Evolutionary conservation across 2,888 invertebrate species (phyloP).

Genomic region (Sarcophaga caerulescens): DNA sequence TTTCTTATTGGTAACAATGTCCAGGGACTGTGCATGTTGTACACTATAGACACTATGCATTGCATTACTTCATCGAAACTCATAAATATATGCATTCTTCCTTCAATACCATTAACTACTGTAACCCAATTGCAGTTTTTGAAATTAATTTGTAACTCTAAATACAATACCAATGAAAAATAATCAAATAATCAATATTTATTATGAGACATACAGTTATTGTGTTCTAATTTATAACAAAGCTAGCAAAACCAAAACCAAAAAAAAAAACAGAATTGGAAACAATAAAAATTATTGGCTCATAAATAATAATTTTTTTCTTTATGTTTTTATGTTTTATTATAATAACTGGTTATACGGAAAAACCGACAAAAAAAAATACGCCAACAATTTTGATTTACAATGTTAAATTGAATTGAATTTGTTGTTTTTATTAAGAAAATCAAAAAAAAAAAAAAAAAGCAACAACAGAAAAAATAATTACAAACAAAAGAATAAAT

Average conservation of each 20-base stretch:
- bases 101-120: no score
- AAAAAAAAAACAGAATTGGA: slow-evolving; percentile 19
- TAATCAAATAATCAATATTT: slow-evolving; percentile 13
- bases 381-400: slow-evolving; percentile 45
- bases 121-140: no score
- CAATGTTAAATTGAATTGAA: slow-evolving; percentile 29
- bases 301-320: slow-evolving; percentile 31
- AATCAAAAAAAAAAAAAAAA: slow-evolving; percentile 14
- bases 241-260: background rate
- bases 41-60: no score
- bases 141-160: no score
- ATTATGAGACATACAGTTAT: slow-evolving; percentile 18
- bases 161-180: background rate
- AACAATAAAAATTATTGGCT: slow-evolving; percentile 24
- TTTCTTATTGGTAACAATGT: no score
- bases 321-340: slow-evolving; percentile 28
- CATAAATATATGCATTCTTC: no score
- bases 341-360: slow-evolving; percentile 50
- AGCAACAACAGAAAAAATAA: slow-evolving; percentile 5
- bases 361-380: slow-evolving; percentile 18
- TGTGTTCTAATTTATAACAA: slow-evolving; percentile 39
- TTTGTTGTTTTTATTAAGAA: background rate
- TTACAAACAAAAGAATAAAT: slow-evolving; percentile 29
- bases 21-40: no score
- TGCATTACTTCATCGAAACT: no score